Base-by-base conservation (phyloP, 2,888 invertebrate species). In the Morpho helenor region DNA sequence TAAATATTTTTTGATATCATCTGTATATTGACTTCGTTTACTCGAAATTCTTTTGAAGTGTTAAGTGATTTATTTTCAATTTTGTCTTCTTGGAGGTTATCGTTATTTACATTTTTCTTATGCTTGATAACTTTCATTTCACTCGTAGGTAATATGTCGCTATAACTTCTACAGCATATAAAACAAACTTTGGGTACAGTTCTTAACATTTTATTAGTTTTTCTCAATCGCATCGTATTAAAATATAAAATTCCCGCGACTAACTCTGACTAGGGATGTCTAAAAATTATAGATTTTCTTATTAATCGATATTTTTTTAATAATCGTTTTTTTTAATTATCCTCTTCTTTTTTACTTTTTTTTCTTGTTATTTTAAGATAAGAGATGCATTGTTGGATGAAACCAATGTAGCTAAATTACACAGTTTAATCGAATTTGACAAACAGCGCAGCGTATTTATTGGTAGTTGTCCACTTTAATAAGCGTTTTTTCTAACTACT, bases 11-110 rank as follows among this genome's bases (percentile, higher is more conserved):
- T 91, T 0, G 97, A 94, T 53, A 98, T 87, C 97, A 98, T 97
- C 88, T 98, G 98, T 75, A 98, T 96, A 72, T 96, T 95, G 8
- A 97, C 92, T 63, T 94, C 92, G 80, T 97, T 98, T 43, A 87
- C 79, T 70, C 89, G 77, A 59, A 82, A 85, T 68, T 89, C 85
- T 58, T 76, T 73, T 2, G 78, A 74, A 58, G 64, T 60, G 56
- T 69, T 68, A 65, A 74, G 44, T 16, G 22, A 46, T 39, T 47
- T 56, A 53, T 57, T 58, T 57, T 52, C 62, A 62, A 64, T 53
- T 66, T 71, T 57, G 2, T 55, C 7, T 62, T 66, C 72, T 82
- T 77, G 43, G 66, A 80, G 84, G 81, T 53, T 53, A 9, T 46
- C 22, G 9, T 46, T 39, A n/a, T 46, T 22, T 46, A 46, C 31